A percentile compares a stretch with the other conserved stretches of the same genome.
Conservation (phyloP, 1,140 invertebrate genomes). For the Nylanderia fulva region DNA sequence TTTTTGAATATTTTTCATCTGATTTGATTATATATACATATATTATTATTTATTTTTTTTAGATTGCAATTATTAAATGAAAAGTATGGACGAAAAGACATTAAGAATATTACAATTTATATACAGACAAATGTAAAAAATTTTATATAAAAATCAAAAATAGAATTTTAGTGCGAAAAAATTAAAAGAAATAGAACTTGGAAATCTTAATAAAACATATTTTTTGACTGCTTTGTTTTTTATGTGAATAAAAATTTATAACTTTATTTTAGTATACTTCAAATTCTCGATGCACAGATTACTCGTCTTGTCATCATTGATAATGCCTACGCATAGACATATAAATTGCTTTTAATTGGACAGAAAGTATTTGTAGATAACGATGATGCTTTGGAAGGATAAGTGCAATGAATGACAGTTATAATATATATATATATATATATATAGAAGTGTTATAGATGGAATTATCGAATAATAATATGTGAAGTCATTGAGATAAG, state of each 20-base stretch:
- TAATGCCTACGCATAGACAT: not conserved
- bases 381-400: slow-evolving; percentile 9
- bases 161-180: not conserved
- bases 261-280: too few species aligned
- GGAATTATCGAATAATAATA: slow-evolving; percentile 31
- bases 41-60: not conserved
- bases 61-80: not conserved
- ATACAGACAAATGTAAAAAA: not conserved
- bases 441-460: not conserved
- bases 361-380: not conserved
- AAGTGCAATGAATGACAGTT: not conserved
- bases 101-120: not conserved
- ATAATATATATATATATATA: not conserved
- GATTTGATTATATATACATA: too few species aligned
- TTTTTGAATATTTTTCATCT: too few species aligned
- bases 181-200: not conserved
- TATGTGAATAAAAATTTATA: too few species aligned
- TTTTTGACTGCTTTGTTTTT: not conserved
- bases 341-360: slow-evolving; percentile 34
- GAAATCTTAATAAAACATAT: not conserved
- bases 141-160: not conserved
- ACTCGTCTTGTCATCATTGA: not conserved
- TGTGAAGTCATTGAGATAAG: slow-evolving; percentile 46
- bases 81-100: not conserved
- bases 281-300: not conserved